These are phyloP conservation scores for Habropoda laboriosa DNA, from an alignment of 1,140 invertebrate genomes.

Conservation along the genomic window DNA sequence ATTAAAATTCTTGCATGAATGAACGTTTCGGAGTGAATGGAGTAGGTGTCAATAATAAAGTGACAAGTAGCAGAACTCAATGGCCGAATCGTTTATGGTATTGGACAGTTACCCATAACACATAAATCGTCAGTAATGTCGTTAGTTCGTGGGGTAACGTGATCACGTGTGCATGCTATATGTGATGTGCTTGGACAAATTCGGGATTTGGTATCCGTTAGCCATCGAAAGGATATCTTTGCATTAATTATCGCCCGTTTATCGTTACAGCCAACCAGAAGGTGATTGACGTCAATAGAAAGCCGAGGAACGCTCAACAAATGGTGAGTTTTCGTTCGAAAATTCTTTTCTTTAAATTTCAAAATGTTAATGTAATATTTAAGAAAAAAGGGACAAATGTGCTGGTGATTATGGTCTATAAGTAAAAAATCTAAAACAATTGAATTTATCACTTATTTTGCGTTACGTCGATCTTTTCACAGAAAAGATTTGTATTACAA, in stretches of 20 bases:
- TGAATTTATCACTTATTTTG: no score
- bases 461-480: no score
- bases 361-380: no score
- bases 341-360: no score
- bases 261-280: slow-evolving; percentile 90
- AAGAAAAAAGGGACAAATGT: no score
- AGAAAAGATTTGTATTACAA: no score
- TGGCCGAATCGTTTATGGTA: slow-evolving; percentile 62
- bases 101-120: slow-evolving; percentile 68
- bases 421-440: no score
- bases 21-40: slow-evolving; percentile 11
- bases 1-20: not conserved
- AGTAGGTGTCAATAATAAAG: slow-evolving; percentile 20
- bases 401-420: no score
- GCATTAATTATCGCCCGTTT: slow-evolving; percentile 35
- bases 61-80: slow-evolving; percentile 56
- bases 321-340: slow-evolving; percentile 88
- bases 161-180: slow-evolving; percentile 61
- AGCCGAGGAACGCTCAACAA: slow-evolving; percentile 93
- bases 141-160: slow-evolving; percentile 50
- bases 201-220: slow-evolving; percentile 35
- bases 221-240: slow-evolving; percentile 19
- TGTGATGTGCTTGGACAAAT: slow-evolving; percentile 44
- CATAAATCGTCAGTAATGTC: slow-evolving; percentile 61
- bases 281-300: slow-evolving; percentile 92